Evolutionary conservation across 2,888 invertebrate species (phyloP).

Genomic region (Panopea generosa): DNA sequence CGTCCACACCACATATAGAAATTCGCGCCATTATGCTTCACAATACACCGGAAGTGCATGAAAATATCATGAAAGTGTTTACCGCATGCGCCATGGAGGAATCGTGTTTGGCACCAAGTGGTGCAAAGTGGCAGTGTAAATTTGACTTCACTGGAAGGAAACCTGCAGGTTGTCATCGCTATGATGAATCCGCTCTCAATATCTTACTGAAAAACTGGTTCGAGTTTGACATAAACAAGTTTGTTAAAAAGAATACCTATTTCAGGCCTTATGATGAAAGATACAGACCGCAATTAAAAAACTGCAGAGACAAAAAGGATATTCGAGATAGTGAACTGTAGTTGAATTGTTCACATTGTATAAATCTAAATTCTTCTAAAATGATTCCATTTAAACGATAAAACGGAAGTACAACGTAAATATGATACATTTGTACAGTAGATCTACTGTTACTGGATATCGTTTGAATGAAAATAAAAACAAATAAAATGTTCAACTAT

Average conservation of each 20-base stretch:
- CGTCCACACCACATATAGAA: conserved; percentile 74
- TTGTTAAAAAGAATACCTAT: conserved; percentile 58
- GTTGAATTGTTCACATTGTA: no score
- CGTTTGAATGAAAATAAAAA: no score
- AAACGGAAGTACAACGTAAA: no score
- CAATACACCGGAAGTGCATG: conserved; percentile 74
- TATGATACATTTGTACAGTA: no score
- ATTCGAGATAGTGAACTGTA: conserved; percentile 43
- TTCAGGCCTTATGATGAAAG: conserved; percentile 62
- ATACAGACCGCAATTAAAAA: conserved; percentile 57
- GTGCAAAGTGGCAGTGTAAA: conserved; percentile 69
- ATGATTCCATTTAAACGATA: no score
- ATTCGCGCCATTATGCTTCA: conserved; percentile 79
- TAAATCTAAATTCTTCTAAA: no score
- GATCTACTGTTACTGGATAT: no score
- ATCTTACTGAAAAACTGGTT: conserved; percentile 83
- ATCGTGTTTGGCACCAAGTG: conserved; percentile 81
- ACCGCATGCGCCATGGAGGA: conserved; percentile 82
- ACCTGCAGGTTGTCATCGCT: conserved; percentile 82
- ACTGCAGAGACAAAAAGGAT: conserved; percentile 36
- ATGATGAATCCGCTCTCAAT: conserved; percentile 84
- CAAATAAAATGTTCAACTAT: no score
- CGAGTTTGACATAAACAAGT: conserved; percentile 76
- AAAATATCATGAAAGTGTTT: conserved; percentile 81
- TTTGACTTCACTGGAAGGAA: conserved; percentile 65